Percentiles rank a stretch among this genome's conserved stretches.
Conservation (phyloP, 2,113 vertebrate genomes). For the Tympanuchus pallidicinctus region DNA sequence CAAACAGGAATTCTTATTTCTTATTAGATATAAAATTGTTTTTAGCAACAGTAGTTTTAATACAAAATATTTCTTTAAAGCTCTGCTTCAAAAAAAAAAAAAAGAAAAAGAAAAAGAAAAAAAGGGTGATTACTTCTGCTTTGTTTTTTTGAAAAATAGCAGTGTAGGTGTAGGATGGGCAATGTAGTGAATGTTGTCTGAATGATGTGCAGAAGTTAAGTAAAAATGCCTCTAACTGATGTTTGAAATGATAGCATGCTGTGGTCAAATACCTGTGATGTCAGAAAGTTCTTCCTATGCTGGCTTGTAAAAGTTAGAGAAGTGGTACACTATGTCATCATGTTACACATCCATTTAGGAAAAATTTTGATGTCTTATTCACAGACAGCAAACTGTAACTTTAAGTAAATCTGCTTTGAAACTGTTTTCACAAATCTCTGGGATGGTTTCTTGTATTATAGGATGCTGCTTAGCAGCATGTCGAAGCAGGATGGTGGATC, state of each 20-base stretch:
- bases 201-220: background rate
- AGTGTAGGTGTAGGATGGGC: accelerated
- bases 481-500: background rate
- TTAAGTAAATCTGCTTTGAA: background rate
- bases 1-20: background rate
- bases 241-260: background rate
- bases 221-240: background rate
- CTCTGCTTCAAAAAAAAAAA: background rate
- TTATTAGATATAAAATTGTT: background rate
- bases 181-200: background rate
- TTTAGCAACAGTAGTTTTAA: background rate
- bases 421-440: background rate
- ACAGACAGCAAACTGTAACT: background rate
- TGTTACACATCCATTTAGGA: background rate
- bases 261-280: background rate
- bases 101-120: too few relatives aligned
- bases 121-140: background rate
- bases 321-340: background rate
- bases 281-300: background rate
- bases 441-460: background rate
- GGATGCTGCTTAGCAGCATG: background rate
- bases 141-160: background rate
- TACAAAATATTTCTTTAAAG: background rate
- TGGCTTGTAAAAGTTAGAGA: background rate
- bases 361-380: background rate